Evolutionary conservation across 1,140 invertebrate species (phyloP), one percentile per base, ranked within the genome.

Genomic region (Aphis gossypii): DNA sequence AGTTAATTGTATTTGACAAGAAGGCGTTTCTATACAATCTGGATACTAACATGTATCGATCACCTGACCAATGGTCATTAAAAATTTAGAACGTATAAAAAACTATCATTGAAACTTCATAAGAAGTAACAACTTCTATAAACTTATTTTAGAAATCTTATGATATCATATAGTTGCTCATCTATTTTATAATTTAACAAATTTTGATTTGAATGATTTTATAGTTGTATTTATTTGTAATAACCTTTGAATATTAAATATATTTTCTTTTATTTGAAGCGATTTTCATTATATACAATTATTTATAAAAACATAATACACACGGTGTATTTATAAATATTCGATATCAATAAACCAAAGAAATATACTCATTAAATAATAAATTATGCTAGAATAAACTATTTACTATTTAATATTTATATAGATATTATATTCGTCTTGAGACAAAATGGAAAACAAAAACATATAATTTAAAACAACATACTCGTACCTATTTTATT

Each of bases 1-100:
- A 38, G 25, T 44, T 90, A 60, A 90, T 90, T 90, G 56, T 90
- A 68, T 68, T 68, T 90, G 89, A 90, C 89, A 90, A 60, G 89
- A 90, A 90, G 89, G 54, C 89, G 54, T 60, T 90, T 60, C 1
- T n/a, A 20, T 23, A n/a, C 20, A 23, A 88, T 88, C 18, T 21
- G 51, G 3, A 35, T 44, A 35, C 21, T 41, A 21, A 89, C 35
- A 5, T 38, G 35, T 89, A 56, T 56, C 88, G 88, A 89, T 41
- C 41, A 89, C 88, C n/a, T 68, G 89, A 44, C 38, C 54, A 35
- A 90, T 60, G 56, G 54, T 41, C 87, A 89, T 89, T 89, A 56
- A 6, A 54, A 54, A 46, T 46, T 89, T 89, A 56, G 8, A 54
- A 89, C 35, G 35, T 54, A 11, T 38, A 6, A 11, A n/a, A 89